phyloP scores from a whole-genome alignment of 2,113 vertebrate genomes.

The Bucco capensis region DNA sequence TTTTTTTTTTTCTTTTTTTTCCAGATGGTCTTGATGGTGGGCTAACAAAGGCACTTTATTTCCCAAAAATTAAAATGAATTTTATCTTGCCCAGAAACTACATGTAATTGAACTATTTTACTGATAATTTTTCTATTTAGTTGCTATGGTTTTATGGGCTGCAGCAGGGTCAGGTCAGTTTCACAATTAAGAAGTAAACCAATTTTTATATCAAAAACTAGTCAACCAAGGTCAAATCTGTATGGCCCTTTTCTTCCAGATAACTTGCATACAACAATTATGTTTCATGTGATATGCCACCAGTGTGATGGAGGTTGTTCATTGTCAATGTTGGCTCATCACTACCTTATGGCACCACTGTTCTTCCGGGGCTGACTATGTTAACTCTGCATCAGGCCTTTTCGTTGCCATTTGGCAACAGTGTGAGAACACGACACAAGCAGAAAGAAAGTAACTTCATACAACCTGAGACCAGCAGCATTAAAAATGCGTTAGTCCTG shows the following conservation, averaged over 20 bases:
- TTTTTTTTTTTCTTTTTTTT: background rate
- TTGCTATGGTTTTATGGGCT: background rate
- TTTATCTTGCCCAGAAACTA: background rate
- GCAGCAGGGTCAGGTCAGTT: background rate
- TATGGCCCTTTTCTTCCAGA: background rate
- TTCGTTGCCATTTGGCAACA: background rate
- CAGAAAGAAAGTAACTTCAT: background rate
- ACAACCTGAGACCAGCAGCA: background rate
- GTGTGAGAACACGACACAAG: background rate
- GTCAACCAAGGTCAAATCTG: background rate
- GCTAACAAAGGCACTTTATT: background rate
- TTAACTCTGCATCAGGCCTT: background rate
- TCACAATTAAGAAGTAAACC: background rate
- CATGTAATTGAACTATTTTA: background rate
- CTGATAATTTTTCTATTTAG: background rate
- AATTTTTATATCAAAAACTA: background rate
- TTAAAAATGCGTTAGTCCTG: background rate
- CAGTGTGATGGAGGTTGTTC: background rate
- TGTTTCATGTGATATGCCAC: background rate
- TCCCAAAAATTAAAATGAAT: background rate
- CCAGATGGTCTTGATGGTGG: background rate
- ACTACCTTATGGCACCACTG: background rate
- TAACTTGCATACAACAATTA: background rate
- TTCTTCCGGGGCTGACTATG: background rate
- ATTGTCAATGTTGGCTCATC: rapidly evolving